Conservation (phyloP, 2,113 vertebrate species). For the Balaenoptera acutorostrata region DNA sequence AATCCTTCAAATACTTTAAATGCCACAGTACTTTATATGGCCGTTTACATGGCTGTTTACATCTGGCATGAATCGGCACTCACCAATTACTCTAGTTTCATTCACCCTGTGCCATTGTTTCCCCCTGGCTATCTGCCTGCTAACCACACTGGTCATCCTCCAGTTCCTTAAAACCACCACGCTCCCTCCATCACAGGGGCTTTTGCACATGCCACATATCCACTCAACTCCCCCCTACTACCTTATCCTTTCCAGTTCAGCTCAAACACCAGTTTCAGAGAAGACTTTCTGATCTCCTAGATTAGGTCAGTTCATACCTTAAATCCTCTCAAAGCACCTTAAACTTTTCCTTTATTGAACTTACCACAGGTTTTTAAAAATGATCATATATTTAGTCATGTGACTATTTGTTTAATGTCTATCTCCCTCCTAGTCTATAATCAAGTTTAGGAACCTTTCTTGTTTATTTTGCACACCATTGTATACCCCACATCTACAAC, state of each 20-base stretch:
- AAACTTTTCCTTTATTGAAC: neutral
- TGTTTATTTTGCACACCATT: neutral
- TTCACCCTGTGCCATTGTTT: neutral
- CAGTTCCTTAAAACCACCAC: neutral
- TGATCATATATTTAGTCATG: neutral
- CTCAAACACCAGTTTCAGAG: neutral
- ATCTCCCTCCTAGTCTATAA: neutral
- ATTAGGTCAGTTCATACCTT: neutral
- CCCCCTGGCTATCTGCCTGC: neutral
- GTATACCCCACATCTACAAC: neutral
- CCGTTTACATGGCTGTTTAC: neutral
- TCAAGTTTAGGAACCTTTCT: neutral
- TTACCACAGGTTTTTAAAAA: neutral
- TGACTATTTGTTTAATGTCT: neutral
- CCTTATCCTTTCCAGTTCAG: neutral
- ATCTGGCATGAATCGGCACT: neutral
- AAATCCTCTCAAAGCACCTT: neutral
- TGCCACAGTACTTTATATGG: neutral
- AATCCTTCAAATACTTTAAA: neutral
- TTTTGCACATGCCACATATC: neutral
- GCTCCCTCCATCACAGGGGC: neutral
- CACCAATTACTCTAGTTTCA: neutral
- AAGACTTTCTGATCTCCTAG: neutral
- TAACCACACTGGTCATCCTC: neutral
- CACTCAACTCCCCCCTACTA: neutral